phyloP scores from a whole-genome alignment of 2,888 invertebrate genomes.

The Eulithis prunata region DNA sequence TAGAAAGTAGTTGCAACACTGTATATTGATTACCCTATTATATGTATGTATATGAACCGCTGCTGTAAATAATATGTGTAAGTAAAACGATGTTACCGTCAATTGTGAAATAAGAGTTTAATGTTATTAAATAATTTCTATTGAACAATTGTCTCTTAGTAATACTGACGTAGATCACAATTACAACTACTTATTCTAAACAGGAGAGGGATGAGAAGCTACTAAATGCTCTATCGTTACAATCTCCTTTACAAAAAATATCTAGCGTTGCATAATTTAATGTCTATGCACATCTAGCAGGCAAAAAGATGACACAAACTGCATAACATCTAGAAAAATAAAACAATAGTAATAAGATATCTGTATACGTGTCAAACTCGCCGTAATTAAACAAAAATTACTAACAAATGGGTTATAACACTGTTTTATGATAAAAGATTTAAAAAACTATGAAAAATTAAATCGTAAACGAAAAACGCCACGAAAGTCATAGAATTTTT shows the following conservation, averaged over 20 bases:
- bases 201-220: slow-evolving; percentile 10
- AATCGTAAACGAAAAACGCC: no score
- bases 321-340: no score
- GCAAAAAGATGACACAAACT: neutral
- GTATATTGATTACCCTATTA: slow-evolving; percentile 44
- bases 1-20: slow-evolving; percentile 22
- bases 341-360: no score
- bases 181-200: slow-evolving; percentile 41
- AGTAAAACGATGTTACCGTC: slow-evolving; percentile 85
- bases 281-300: slow-evolving; percentile 17
- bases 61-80: slow-evolving; percentile 82
- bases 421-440: no score
- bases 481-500: neutral
- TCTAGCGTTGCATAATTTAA: slow-evolving; percentile 24
- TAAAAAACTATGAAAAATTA: no score
- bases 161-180: slow-evolving; percentile 82
- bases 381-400: no score
- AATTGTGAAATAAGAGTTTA: slow-evolving; percentile 84
- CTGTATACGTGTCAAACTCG: no score
- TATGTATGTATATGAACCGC: slow-evolving; percentile 73
- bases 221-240: slow-evolving; percentile 10
- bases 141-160: slow-evolving; percentile 76
- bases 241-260: slow-evolving; percentile 26
- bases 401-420: no score
- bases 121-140: slow-evolving; percentile 85